phyloP scores from a whole-genome alignment of 64 coral and sea anemone genomes.

The Montipora sp. region DNA sequence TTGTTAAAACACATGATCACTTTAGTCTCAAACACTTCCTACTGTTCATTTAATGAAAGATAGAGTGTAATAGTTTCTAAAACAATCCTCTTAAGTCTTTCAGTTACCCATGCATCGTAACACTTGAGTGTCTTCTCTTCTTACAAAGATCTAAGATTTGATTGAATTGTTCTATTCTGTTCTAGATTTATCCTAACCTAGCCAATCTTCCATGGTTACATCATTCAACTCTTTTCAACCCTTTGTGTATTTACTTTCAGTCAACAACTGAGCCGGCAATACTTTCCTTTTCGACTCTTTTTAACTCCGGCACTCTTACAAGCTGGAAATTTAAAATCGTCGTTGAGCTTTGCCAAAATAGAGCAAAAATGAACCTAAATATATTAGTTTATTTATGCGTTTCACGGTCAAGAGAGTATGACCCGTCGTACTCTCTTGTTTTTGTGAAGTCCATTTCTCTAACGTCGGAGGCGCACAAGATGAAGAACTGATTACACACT shows the following conservation, averaged over 20 bases:
- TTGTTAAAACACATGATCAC: too few relatives aligned
- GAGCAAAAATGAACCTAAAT: neutral
- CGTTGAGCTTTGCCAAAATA: neutral
- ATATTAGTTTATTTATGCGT: too few relatives aligned
- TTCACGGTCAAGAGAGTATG: too few relatives aligned
- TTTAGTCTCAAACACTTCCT: neutral
- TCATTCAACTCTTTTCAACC: too few relatives aligned
- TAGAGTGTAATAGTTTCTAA: neutral
- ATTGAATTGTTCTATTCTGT: too few relatives aligned
- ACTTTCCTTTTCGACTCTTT: neutral
- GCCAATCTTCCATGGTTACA: too few relatives aligned
- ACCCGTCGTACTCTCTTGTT: too few relatives aligned
- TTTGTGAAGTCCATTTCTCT: neutral
- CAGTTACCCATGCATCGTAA: neutral
- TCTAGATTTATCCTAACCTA: too few relatives aligned
- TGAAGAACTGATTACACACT: slow-evolving; percentile 5
- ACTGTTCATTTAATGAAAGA: neutral
- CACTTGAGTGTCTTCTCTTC: neutral
- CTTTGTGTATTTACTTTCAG: neutral
- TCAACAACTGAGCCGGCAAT: neutral
- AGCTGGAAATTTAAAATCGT: neutral
- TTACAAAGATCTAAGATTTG: neutral
- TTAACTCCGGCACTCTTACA: neutral
- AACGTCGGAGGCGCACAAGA: neutral
- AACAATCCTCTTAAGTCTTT: neutral